Base-by-base conservation (phyloP, 2,888 invertebrate genomes). In the Polydrusus cervinus region DNA sequence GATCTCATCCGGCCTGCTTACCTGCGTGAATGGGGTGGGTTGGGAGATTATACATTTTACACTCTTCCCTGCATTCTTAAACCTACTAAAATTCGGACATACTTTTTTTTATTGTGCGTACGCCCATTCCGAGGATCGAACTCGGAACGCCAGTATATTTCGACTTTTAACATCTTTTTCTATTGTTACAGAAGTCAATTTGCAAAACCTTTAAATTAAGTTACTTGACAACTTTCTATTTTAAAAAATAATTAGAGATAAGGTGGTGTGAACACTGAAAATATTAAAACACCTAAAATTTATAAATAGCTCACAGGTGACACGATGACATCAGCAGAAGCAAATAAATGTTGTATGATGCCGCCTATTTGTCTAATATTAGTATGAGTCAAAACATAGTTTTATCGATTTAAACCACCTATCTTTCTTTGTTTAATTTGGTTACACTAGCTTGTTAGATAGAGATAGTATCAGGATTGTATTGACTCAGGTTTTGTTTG, bases 261-360 rank as follows among this genome's bases (percentile, higher is more conserved):
- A 25, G 53, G 49, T 38, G 64, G 57, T 64, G 69, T 47, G 62
- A 74, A 74, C 53, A 69, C n/a, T n/a, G n/a, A n/a, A n/a, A n/a
- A n/a, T 25, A 25, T 64, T 62, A 47, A 20, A 47, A 47, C 68
- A 30, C 43, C 45, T 43, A 45, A 55, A 69, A 55, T 65, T 40
- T 69, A 74, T 51, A 69, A 74, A 74, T 74, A 75, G 43, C 61
- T 45, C 71, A 60, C 75, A 75, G 75, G 75, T 75, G 71, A 66
- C 66, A 66, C 43, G 49, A 25, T 75, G 75, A 75, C 75, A 71
- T 75, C 75, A 75, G 70, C 68, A 10, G 25, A 25, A 66, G 43
- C 49, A 66, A 65, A 75, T 66, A 68, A 69, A 64, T 73, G 61
- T 55, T 57, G 60, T 47, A 65, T 55, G 25, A 11, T 49, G 65